phyloP scores from a whole-genome alignment of 2,797 vertebrate genomes.

The Hypotaenidia okinawae region DNA sequence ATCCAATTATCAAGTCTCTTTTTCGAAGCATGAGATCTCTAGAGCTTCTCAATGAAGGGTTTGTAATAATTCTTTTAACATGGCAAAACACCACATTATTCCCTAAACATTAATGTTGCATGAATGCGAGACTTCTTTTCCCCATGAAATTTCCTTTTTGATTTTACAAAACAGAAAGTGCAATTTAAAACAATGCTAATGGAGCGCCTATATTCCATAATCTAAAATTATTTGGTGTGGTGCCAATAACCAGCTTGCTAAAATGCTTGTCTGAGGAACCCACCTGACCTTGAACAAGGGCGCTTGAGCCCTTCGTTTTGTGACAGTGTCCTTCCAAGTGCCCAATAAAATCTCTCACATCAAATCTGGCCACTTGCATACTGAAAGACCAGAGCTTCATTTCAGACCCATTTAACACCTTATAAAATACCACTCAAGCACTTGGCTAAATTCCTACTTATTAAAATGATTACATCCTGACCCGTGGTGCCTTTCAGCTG shows the following conservation, averaged over 20 bases:
- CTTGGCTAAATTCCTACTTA: background rate
- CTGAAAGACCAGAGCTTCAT: background rate
- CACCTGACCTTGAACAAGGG: background rate
- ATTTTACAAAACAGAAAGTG: constrained; percentile 70
- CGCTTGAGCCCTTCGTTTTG: background rate
- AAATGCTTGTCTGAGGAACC: background rate
- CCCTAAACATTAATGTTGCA: constrained; percentile 74
- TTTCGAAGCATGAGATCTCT: constrained; percentile 63
- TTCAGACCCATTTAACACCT: background rate
- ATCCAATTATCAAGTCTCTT: constrained; percentile 69
- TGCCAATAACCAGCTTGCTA: background rate
- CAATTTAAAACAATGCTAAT: constrained; percentile 69
- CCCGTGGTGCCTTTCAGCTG: background rate
- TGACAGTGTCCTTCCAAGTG: background rate
- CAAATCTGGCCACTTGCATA: background rate
- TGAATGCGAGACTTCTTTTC: constrained; percentile 66
- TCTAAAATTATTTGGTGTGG: constrained; percentile 24
- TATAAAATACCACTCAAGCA: background rate
- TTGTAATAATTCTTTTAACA: constrained; percentile 75
- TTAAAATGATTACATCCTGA: background rate
- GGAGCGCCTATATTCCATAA: constrained; percentile 17
- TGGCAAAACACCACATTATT: constrained; percentile 72
- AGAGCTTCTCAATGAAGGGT: constrained; percentile 71
- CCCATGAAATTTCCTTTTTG: constrained; percentile 68
- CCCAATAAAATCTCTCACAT: background rate